Conservation (phyloP, 1,140 invertebrate species). For the Dendrolimus punctatus region DNA sequence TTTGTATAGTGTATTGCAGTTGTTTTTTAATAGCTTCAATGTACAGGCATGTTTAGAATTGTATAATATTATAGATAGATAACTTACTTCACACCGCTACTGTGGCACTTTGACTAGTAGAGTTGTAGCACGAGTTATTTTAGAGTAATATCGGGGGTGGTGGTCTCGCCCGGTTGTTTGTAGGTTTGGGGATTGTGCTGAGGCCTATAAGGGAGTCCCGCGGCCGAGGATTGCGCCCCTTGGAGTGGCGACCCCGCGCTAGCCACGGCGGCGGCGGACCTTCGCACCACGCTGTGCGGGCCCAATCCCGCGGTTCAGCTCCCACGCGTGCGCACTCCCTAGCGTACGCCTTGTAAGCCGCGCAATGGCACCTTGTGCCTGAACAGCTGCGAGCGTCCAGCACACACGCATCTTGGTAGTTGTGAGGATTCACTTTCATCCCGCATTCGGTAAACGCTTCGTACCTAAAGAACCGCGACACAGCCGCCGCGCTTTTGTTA, state of each 20-base stretch:
- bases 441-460: slow-evolving; percentile 80
- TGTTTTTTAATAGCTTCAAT: too few relatives aligned
- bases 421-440: slow-evolving; percentile 80
- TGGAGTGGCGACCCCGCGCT: slow-evolving; percentile 17
- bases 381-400: slow-evolving; percentile 93
- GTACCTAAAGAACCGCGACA: slow-evolving; percentile 70
- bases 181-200: slow-evolving; percentile 37
- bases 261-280: slow-evolving; percentile 42
- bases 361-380: slow-evolving; percentile 87
- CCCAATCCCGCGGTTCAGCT: slow-evolving; percentile 78
- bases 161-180: slow-evolving; percentile 40
- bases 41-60: not conserved
- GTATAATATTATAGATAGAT: not conserved
- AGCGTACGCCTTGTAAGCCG: slow-evolving; percentile 90
- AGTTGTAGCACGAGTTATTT: slow-evolving; percentile 20
- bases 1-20: too few relatives aligned
- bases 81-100: slow-evolving; percentile 47
- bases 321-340: slow-evolving; percentile 87
- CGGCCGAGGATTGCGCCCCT: slow-evolving; percentile 18
- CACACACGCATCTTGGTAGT: slow-evolving; percentile 89
- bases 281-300: slow-evolving; percentile 75
- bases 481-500: slow-evolving; percentile 44
- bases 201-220: slow-evolving; percentile 27
- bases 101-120: slow-evolving; percentile 62
- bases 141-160: slow-evolving; percentile 54